phyloP scores from a whole-genome alignment of 2,888 invertebrate species.

The Drymonia ruficornis region DNA sequence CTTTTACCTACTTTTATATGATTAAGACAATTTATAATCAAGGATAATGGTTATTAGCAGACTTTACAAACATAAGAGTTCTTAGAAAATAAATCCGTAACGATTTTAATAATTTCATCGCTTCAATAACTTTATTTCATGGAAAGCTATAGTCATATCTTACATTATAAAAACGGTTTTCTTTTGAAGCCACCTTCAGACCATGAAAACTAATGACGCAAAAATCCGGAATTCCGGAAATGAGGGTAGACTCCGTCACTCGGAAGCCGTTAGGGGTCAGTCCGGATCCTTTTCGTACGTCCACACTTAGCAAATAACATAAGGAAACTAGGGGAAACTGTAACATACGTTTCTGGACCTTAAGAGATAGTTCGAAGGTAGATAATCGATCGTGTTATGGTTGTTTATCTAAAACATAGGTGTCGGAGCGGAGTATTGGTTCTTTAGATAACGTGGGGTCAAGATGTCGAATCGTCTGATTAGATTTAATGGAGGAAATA shows the following conservation, averaged over 20 bases:
- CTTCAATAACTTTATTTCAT: background rate
- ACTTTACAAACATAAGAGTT: background rate
- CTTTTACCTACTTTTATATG: background rate
- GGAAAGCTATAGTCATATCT: background rate
- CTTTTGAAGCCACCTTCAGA: slow-evolving; percentile 7
- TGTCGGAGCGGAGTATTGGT: slow-evolving; percentile 43
- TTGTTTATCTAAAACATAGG: slow-evolving; percentile 43
- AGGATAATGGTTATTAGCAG: background rate
- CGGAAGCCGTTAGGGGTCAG: slow-evolving; percentile 58
- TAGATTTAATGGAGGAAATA: slow-evolving; percentile 32
- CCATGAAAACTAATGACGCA: slow-evolving; percentile 44
- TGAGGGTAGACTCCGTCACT: slow-evolving; percentile 58
- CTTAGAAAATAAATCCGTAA: background rate
- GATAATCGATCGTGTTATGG: slow-evolving; percentile 14
- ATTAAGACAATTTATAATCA: background rate
- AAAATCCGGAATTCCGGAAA: slow-evolving; percentile 59
- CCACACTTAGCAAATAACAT: slow-evolving; percentile 55
- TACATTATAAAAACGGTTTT: background rate
- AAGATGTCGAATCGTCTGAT: slow-evolving; percentile 33
- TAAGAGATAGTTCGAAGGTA: slow-evolving; percentile 11
- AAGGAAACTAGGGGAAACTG: slow-evolving; percentile 44
- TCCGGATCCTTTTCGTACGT: slow-evolving; percentile 47
- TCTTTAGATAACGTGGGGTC: slow-evolving; percentile 42
- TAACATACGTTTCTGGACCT: slow-evolving; percentile 14
- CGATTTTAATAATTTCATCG: background rate